Conservation (phyloP, 92 coral and sea anemone species). For the Bergia sp. region DNA sequence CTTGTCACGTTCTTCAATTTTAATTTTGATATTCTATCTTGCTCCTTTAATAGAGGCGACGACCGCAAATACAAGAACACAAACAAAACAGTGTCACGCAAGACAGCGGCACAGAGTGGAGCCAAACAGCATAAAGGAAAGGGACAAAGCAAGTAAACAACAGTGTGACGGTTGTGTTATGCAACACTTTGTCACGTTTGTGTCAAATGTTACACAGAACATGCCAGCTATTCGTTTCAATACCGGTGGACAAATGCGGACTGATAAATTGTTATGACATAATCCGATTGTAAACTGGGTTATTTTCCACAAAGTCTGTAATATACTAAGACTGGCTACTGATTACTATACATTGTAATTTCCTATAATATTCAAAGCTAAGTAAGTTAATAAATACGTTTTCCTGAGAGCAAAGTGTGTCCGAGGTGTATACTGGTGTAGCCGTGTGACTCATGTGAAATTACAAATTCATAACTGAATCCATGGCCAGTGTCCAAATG, state of each 20-base stretch:
- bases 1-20: not conserved
- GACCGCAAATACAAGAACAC: conserved; percentile 75
- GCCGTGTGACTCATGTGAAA: too few species aligned
- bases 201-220: not conserved
- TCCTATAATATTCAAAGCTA: not conserved
- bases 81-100: conserved; percentile 81
- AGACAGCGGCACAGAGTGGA: conserved; percentile 54
- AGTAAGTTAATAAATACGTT: too few species aligned
- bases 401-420: too few species aligned
- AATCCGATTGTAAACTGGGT: not conserved
- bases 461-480: too few species aligned
- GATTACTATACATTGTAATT: not conserved
- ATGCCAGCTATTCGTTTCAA: not conserved
- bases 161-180: not conserved
- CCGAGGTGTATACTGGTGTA: too few species aligned
- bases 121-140: conserved; percentile 58
- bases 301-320: not conserved
- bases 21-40: not conserved
- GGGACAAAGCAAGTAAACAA: conserved; percentile 49
- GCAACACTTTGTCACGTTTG: not conserved
- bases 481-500: too few species aligned
- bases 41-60: conserved; percentile 71
- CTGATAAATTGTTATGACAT: too few species aligned
- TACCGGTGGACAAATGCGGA: not conserved
- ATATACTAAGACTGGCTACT: not conserved